Evolutionary conservation across 2,113 vertebrate species (phyloP).

Genomic region (Okapia johnstoni): DNA sequence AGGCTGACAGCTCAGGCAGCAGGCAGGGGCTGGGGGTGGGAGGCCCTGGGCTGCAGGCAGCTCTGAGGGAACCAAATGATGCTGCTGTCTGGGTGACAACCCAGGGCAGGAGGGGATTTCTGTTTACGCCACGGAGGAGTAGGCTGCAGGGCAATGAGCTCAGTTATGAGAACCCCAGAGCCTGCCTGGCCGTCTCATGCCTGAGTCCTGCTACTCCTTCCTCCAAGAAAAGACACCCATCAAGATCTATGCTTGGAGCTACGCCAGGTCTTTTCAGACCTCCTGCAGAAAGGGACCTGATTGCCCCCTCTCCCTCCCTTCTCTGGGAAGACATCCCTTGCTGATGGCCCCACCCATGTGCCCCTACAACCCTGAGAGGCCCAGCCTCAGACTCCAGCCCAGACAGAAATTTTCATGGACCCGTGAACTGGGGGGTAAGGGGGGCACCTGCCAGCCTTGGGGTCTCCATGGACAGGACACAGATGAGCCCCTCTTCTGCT

Average conservation of each 20-base stretch:
- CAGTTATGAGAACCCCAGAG: neutral
- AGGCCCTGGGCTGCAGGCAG: slow-evolving; percentile 33
- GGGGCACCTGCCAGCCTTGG: no score
- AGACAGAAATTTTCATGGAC: neutral
- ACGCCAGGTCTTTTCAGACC: neutral
- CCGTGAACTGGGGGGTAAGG: fast-evolving
- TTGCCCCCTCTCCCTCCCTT: neutral
- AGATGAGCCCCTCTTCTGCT: neutral
- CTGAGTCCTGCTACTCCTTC: neutral
- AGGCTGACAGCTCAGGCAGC: slow-evolving; percentile 68
- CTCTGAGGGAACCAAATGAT: neutral
- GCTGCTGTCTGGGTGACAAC: slow-evolving; percentile 1
- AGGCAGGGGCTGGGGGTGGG: slow-evolving; percentile 13
- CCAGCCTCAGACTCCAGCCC: neutral
- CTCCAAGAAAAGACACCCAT: neutral
- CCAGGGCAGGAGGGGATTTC: slow-evolving; percentile 50
- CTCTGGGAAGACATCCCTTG: neutral
- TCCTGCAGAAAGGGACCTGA: neutral
- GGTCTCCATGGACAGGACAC: neutral
- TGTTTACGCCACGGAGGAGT: neutral
- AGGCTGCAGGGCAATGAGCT: neutral
- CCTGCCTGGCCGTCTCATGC: neutral
- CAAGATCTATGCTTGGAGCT: neutral
- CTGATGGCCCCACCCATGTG: neutral
- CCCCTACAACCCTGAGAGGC: neutral